These are phyloP conservation scores for Desmophyllum pertusum DNA, from an alignment of 92 coral and sea anemone genomes.

Conservation along the genomic window DNA sequence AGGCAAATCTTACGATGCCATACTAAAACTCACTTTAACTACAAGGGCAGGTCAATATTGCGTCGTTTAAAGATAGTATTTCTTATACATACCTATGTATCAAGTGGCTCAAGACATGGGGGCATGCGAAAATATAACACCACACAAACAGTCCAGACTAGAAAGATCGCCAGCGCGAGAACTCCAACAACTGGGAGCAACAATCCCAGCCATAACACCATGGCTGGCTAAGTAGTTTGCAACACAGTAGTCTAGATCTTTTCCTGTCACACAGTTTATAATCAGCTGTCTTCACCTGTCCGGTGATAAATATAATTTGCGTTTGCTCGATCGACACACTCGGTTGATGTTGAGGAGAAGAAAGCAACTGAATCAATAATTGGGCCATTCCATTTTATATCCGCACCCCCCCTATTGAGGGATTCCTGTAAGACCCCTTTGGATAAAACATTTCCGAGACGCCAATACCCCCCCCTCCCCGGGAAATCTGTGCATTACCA, in stretches of 20 bases:
- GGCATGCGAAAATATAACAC: conserved; percentile 25
- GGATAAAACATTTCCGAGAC: too few species aligned
- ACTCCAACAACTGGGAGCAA: conserved; percentile 22
- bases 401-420: too few species aligned
- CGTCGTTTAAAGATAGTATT: background rate
- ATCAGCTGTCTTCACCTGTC: background rate
- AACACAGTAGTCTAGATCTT: too few species aligned
- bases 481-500: too few species aligned
- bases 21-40: background rate
- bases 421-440: too few species aligned
- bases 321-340: background rate
- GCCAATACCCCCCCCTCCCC: too few species aligned
- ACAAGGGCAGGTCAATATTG: background rate
- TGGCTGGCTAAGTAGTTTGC: background rate
- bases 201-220: conserved; percentile 34
- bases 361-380: background rate
- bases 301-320: background rate
- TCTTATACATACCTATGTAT: conserved; percentile 34
- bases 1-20: background rate
- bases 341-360: too few species aligned
- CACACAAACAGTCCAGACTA: conserved; percentile 27
- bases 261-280: background rate
- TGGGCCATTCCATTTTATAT: too few species aligned
- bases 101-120: conserved; percentile 27
- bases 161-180: conserved; percentile 11